A percentile compares a stretch with the other conserved stretches of the same genome.
Evolutionary conservation across 2,888 invertebrate species (phyloP).

Genomic region (Chrysotoxum bicinctum): DNA sequence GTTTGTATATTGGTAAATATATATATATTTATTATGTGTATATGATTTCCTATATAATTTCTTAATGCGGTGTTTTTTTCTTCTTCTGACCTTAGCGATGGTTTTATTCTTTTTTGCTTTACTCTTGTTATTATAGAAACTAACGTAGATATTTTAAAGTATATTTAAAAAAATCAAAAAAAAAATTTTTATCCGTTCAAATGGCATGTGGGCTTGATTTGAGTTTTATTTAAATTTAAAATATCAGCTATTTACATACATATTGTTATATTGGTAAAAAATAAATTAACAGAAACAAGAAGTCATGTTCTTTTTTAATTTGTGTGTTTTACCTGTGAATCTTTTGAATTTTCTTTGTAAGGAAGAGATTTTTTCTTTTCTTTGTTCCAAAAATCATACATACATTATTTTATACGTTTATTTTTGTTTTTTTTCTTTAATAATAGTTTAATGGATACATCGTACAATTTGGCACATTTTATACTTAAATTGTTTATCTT

Average conservation of each 20-base stretch:
- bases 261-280: conserved; percentile 58
- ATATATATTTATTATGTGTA: conserved; percentile 57
- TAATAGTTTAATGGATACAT: conserved; percentile 78
- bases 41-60: conserved; percentile 70
- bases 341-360: conserved; percentile 61
- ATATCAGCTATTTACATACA: conserved; percentile 72
- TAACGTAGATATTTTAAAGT: background rate
- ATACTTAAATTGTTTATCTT: conserved; percentile 70
- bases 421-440: conserved; percentile 72
- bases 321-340: conserved; percentile 57
- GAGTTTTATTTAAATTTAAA: conserved; percentile 46
- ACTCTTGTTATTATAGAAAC: conserved; percentile 4
- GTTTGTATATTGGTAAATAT: conserved; percentile 71
- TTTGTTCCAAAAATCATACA: conserved; percentile 63
- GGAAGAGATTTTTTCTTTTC: conserved; percentile 59
- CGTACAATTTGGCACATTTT: conserved; percentile 81
- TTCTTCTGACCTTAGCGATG: conserved; percentile 57
- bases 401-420: conserved; percentile 63
- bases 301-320: conserved; percentile 27
- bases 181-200: conserved; percentile 28
- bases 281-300: conserved; percentile 52
- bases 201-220: conserved; percentile 69
- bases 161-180: conserved; percentile 20
- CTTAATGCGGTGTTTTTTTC: conserved; percentile 58
- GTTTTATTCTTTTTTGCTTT: conserved; percentile 28